Percentiles rank a stretch among this genome's conserved stretches.
phyloP scores from a whole-genome alignment of 2,888 invertebrate genomes.

The Parthenolecanium corni region DNA sequence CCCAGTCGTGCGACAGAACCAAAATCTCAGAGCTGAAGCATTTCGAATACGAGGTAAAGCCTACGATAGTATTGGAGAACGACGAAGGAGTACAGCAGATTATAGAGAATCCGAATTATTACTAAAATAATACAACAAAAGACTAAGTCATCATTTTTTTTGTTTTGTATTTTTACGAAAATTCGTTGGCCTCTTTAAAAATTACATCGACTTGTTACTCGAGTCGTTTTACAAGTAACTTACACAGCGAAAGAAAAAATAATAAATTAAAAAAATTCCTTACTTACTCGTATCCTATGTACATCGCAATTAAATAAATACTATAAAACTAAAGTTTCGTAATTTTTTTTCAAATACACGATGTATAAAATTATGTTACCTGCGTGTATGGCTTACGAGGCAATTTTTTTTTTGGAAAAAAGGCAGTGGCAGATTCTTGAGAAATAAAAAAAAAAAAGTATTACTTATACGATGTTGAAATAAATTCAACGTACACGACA shows the following conservation, averaged over 20 bases:
- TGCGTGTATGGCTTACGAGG: no score
- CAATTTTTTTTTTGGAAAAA: no score
- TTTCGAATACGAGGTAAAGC: conserved; percentile 20
- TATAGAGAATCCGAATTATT: neutral
- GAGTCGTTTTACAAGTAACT: neutral
- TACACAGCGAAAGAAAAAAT: no score
- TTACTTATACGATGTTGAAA: no score
- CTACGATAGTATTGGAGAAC: neutral
- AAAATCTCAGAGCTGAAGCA: conserved; percentile 23
- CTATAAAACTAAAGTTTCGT: no score
- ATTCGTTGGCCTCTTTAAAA: neutral
- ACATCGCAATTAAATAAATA: no score
- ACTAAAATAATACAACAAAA: neutral
- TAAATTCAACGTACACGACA: no score
- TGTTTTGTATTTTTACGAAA: neutral
- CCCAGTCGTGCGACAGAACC: conserved; percentile 23
- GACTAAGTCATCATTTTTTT: neutral
- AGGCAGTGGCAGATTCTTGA: no score
- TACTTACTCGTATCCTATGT: no score
- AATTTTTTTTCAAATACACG: no score
- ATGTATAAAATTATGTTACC: no score
- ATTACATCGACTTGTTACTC: neutral
- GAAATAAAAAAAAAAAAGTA: no score
- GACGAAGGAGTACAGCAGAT: neutral
- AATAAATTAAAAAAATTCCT: neutral